phyloP scores from a whole-genome alignment of 2,888 invertebrate species.

The Hydropsyche betteni region DNA sequence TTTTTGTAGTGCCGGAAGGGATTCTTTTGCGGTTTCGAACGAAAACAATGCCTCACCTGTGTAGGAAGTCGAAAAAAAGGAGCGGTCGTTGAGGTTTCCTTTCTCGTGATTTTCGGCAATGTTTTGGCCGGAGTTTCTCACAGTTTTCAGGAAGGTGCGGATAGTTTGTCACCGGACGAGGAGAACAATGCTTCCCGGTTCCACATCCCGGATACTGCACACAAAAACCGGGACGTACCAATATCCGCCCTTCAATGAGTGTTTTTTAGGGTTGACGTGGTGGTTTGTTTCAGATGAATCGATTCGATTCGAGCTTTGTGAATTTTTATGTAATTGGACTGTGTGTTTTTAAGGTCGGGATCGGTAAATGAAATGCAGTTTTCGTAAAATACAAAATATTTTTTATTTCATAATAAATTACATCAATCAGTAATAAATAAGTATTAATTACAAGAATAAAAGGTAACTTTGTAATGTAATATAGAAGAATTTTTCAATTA shows the following conservation, averaged over 20 bases:
- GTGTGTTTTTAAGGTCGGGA: too few relatives aligned
- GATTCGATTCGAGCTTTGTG: too few relatives aligned
- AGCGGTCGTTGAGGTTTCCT: too few relatives aligned
- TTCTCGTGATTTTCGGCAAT: too few relatives aligned
- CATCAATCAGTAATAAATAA: neutral
- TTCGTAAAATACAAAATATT: constrained; percentile 16
- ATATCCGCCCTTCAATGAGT: neutral
- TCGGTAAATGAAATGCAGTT: neutral
- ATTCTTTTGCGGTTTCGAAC: too few relatives aligned
- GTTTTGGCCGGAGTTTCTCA: neutral
- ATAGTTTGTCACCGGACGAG: neutral
- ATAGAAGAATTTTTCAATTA: neutral
- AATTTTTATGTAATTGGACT: too few relatives aligned
- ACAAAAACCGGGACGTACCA: constrained; percentile 5
- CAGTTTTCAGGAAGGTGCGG: constrained; percentile 1
- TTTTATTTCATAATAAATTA: constrained; percentile 20
- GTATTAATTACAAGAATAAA: constrained; percentile 18
- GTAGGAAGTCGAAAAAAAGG: too few relatives aligned
- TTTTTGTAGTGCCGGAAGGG: too few relatives aligned
- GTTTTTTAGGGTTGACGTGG: too few relatives aligned
- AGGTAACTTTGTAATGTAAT: constrained; percentile 11
- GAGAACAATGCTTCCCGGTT: constrained; percentile 6
- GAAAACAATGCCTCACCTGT: too few relatives aligned
- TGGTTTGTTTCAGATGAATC: too few relatives aligned
- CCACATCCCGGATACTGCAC: constrained; percentile 21